Base-by-base conservation (phyloP, 2,888 invertebrate genomes). In the Adela reaumurella region DNA sequence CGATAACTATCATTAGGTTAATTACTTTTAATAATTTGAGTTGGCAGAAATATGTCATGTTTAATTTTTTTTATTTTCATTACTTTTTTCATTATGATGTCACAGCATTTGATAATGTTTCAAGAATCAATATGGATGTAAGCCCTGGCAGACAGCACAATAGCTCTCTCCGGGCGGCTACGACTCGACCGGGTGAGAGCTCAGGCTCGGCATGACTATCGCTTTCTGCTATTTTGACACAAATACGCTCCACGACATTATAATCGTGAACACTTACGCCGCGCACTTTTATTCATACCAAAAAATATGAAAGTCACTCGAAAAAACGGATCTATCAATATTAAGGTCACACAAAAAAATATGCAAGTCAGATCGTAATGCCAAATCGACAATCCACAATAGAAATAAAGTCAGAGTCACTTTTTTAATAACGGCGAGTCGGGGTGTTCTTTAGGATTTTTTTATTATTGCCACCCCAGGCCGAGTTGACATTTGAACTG, bases 331-430 rank as follows among this genome's bases (percentile, higher is more conserved):
- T 78, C 78, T 76, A 78, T 78, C 78, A 78, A 78, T 77, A 78
- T 76, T 77, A 78, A 68, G 72, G 35, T 35, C 35, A 74, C 69
- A 78, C 74, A 78, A 78, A 78, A 67, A 78, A 76, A 74, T 70
- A 74, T 76, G 78, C 78, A 78, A 78, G 78, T 78, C 78, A 78
- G 73, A 74, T 77, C 76, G 77, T 78, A 78, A 78, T 74, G 72
- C 76, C 65, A 73, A 76, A 77, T 76, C 72, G 73, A 70, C 74
- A 76, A 69, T 77, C 71, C 65, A 78, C 78, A 78, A 78, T 78
- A 64, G 77, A 74, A 78, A 78, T 78, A 78, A 74, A 77, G 76
- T 77, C 70, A 71, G 71, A 74, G 78, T 78, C 77, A 77, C 71
- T 78, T 78, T 78, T 78, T 78, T 78, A 78, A 78, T 77, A 77